phyloP scores from a whole-genome alignment of 1,140 invertebrate species.

The Temnothorax nylanderi region DNA sequence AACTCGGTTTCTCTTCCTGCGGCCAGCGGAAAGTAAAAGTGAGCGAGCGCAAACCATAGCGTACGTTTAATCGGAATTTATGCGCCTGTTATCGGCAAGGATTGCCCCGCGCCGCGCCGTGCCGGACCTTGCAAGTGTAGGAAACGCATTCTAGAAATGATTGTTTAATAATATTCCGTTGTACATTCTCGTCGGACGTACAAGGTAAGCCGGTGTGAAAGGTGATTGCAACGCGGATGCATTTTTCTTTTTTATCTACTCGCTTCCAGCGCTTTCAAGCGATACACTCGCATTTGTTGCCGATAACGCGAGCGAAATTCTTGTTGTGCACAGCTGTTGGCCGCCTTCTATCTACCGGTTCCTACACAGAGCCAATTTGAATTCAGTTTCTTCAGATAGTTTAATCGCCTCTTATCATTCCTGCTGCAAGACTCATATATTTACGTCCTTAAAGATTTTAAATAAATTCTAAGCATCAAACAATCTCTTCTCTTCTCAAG shows the following conservation, averaged over 20 bases:
- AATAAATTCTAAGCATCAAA: background rate
- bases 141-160: slow-evolving; percentile 68
- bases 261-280: slow-evolving; percentile 62
- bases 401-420: background rate
- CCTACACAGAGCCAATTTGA: background rate
- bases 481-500: background rate
- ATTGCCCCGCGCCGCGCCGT: slow-evolving; percentile 30
- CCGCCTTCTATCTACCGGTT: background rate
- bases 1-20: slow-evolving; percentile 49
- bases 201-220: slow-evolving; percentile 76
- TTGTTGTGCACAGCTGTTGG: background rate
- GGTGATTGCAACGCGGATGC: slow-evolving; percentile 75
- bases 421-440: background rate
- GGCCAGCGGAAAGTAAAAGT: slow-evolving; percentile 66
- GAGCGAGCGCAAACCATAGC: slow-evolving; percentile 28
- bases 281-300: slow-evolving; percentile 49
- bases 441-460: background rate
- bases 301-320: slow-evolving; percentile 66
- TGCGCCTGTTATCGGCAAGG: slow-evolving; percentile 60
- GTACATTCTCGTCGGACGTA: slow-evolving; percentile 66
- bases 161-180: slow-evolving; percentile 75
- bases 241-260: slow-evolving; percentile 60
- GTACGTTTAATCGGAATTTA: slow-evolving; percentile 65
- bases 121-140: slow-evolving; percentile 1
- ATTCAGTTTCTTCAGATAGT: background rate